Base-by-base conservation (phyloP, 2,113 vertebrate species). In the Limanda limanda region DNA sequence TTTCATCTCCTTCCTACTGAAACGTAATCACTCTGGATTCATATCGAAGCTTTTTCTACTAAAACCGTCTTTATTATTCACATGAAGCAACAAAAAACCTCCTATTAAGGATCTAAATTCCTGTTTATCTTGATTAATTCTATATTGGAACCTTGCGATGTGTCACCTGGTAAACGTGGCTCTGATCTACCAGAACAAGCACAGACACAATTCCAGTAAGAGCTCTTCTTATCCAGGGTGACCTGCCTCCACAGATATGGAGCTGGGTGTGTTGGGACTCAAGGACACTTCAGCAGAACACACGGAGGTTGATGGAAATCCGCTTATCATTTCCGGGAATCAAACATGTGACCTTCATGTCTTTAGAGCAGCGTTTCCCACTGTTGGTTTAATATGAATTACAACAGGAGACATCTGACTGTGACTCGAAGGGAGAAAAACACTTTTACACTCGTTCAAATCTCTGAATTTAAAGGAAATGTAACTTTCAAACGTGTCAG, bases 221-320 rank as follows among this genome's bases (percentile, higher is more conserved):
- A 89, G 89, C 85, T 61, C 60, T 57, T 68, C 75, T 82, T 48
- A 78, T 86, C 72, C 81, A 45, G 77, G 71, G 69, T 70, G 74
- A 81, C 78, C 85, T 52, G 25, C 76, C 23, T 18, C 2, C 10
- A 64, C 71, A 73, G 87, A 89, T 75, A 78, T 3, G 71, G 18
- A 61, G 65, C 74, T 78, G 20, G 0, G n/a, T n/a, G 27, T 37
- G 12, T 66, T 31, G 31, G 24, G 48, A 20, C 60, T 82, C 42
- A 72, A 84, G 78, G 74, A 79, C 24, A 37, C 71, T 67, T 59
- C 18, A 54, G 7, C 37, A 52, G 37, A 72, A 48, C 0, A 20
- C 17, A 37, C n/a, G 18, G 59, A 82, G 27, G 72, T 24, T 74
- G 25, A 85, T 21, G 48, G 56, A 27, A 5, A 14, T n/a, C 13